These are phyloP conservation scores for Strongylocentrotus purpuratus DNA, from an alignment of 35 echinoderm and acorn worm genomes.

Conservation along the genomic window DNA sequence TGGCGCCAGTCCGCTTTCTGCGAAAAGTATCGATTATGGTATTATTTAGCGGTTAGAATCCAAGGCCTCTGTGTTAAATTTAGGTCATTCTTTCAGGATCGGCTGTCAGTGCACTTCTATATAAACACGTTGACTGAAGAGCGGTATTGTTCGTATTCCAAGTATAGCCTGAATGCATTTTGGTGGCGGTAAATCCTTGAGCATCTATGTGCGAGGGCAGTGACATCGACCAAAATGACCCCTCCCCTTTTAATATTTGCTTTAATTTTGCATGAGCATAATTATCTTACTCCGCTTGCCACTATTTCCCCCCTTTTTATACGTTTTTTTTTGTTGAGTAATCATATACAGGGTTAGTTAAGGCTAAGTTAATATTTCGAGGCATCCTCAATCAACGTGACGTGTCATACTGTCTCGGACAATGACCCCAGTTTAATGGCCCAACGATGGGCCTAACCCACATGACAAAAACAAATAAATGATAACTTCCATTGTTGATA, in stretches of 20 bases:
- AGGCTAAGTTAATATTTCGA: background rate
- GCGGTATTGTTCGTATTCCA: background rate
- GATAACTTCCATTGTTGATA: no score
- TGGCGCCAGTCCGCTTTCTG: constrained; percentile 27
- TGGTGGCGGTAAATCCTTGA: background rate
- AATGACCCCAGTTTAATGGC: background rate
- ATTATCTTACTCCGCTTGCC: background rate
- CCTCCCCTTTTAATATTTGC: background rate
- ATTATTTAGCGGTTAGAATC: background rate
- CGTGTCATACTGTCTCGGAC: background rate
- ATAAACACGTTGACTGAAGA: background rate
- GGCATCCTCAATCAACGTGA: background rate
- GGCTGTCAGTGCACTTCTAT: background rate
- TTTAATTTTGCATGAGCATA: background rate
- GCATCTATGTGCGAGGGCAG: background rate
- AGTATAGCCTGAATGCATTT: background rate
- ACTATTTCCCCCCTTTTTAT: no score
- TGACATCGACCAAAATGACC: background rate
- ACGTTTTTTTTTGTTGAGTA: no score
- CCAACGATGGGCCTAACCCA: no score
- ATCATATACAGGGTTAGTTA: background rate
- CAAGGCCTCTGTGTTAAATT: background rate
- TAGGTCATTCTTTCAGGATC: background rate
- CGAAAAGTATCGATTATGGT: background rate
- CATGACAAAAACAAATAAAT: no score